Evolutionary conservation across 2,888 invertebrate species (phyloP).

Genomic region (Ecdyonurus torrentis): DNA sequence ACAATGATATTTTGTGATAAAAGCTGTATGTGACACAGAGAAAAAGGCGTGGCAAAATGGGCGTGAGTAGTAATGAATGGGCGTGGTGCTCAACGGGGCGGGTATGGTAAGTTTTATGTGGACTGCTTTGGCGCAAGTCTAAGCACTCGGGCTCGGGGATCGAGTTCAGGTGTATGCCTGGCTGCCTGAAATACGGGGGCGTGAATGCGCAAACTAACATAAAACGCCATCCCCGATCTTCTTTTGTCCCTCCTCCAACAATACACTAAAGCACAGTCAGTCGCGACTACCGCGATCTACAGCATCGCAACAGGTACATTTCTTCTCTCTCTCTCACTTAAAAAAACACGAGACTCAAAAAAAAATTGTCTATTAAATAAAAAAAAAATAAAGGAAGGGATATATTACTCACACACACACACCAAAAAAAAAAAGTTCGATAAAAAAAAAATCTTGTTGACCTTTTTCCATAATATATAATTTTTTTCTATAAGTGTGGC

Average conservation of each 20-base stretch:
- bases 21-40: too few species aligned
- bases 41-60: not conserved
- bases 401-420: too few species aligned
- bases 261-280: not conserved
- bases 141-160: not conserved
- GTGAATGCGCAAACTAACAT: too few species aligned
- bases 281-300: not conserved
- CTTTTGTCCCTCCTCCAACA: not conserved
- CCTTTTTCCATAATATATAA: not conserved
- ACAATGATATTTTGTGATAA: too few species aligned
- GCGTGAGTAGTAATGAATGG: not conserved
- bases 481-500: not conserved
- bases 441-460: not conserved
- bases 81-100: not conserved
- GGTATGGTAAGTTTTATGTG: too few species aligned
- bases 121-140: too few species aligned
- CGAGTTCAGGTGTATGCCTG: not conserved
- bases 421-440: not conserved
- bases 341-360: not conserved
- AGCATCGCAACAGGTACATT: not conserved
- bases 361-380: not conserved
- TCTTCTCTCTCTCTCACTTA: not conserved
- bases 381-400: too few species aligned
- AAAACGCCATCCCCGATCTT: too few species aligned
- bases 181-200: not conserved